Conservation (phyloP, 2,113 vertebrate genomes). For the Vimba vimba region DNA sequence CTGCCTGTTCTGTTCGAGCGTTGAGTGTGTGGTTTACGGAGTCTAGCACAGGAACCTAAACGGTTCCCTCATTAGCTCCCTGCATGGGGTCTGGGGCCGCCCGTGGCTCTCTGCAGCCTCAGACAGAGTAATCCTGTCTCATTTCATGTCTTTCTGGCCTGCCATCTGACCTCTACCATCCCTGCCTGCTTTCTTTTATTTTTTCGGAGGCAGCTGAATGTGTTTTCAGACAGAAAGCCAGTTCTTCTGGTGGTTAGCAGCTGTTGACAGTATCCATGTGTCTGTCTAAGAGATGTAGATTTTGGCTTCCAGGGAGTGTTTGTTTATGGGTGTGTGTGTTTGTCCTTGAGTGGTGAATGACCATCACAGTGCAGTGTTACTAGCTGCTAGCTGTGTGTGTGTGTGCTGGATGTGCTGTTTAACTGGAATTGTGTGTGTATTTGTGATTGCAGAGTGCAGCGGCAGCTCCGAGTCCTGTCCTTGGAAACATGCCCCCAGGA, state of each 20-base stretch:
- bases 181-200: background rate
- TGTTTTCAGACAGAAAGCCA: background rate
- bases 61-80: slow-evolving; percentile 5
- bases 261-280: slow-evolving; percentile 10
- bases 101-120: slow-evolving; percentile 6
- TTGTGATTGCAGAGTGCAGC: slow-evolving; percentile 88
- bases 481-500: slow-evolving; percentile 91
- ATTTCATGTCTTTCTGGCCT: background rate
- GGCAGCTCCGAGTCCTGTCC: slow-evolving; percentile 95
- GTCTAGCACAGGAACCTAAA: slow-evolving; percentile 6
- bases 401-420: slow-evolving; percentile 24
- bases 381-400: slow-evolving; percentile 18
- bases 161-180: background rate
- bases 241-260: slow-evolving; percentile 14
- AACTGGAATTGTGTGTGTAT: slow-evolving; percentile 23
- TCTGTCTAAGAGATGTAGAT: slow-evolving; percentile 18
- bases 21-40: background rate
- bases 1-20: background rate
- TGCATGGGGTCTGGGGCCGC: background rate
- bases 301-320: background rate
- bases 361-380: background rate
- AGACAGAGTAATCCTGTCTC: slow-evolving; percentile 25
- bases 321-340: slow-evolving; percentile 6
- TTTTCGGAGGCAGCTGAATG: background rate
- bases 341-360: slow-evolving; percentile 33